Conservation (phyloP, 2,797 vertebrate genomes). For the Amblyopsis hoosieri region DNA sequence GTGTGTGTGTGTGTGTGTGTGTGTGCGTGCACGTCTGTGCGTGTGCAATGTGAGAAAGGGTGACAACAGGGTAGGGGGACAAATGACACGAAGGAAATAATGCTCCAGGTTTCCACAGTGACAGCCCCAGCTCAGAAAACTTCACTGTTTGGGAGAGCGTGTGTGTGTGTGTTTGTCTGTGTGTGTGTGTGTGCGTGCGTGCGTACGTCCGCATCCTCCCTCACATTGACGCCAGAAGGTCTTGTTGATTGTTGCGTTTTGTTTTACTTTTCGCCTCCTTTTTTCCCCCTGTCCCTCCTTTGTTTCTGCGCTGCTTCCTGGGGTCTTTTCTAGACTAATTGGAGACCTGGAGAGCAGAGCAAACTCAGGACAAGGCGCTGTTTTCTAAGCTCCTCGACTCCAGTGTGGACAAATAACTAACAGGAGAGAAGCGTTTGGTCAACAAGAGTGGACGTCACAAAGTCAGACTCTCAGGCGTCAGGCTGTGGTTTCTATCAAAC, state of each 20-base stretch:
- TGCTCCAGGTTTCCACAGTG: conserved; percentile 87
- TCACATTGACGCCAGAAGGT: conserved; percentile 60
- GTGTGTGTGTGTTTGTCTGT: conserved; percentile 21
- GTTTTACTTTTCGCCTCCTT: conserved; percentile 58
- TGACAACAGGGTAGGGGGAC: conserved; percentile 51
- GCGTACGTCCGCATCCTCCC: conserved; percentile 15
- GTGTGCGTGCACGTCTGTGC: conserved; percentile 26
- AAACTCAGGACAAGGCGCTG: conserved; percentile 54
- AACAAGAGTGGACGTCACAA: conserved; percentile 58
- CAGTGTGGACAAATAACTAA: conserved; percentile 80
- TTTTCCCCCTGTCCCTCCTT: conserved; percentile 41
- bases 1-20: conserved; percentile 30
- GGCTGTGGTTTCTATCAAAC: conserved; percentile 57
- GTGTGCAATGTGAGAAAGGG: conserved; percentile 74
- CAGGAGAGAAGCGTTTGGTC: conserved; percentile 49
- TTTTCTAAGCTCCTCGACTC: conserved; percentile 61
- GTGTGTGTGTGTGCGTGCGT: background rate
- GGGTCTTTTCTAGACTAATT: conserved; percentile 77
- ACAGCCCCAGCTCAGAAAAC: conserved; percentile 71
- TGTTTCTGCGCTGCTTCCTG: conserved; percentile 64
- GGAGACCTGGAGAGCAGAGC: conserved; percentile 68
- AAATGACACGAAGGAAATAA: conserved; percentile 63
- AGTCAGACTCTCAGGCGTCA: conserved; percentile 55
- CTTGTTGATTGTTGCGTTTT: conserved; percentile 75
- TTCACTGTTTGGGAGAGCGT: conserved; percentile 44